These are phyloP conservation scores for Taenioides sp. DNA, from an alignment of 2,797 vertebrate genomes.

Conservation along the genomic window DNA sequence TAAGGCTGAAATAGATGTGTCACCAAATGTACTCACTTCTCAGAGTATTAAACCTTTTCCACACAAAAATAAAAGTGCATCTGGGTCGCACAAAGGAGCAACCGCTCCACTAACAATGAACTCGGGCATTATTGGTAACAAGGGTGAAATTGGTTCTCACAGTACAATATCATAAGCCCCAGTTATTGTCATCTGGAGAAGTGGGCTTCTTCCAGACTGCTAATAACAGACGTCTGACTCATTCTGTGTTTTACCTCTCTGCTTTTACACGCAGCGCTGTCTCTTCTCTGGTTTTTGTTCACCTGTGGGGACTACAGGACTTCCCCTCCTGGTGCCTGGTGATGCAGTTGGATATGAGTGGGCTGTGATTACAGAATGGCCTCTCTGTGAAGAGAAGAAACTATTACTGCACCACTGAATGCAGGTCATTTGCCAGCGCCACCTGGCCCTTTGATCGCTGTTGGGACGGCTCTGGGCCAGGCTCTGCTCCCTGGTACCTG, in stretches of 20 bases:
- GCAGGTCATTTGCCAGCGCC: slow-evolving; percentile 65
- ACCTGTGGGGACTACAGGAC: slow-evolving; percentile 51
- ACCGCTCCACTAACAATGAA: slow-evolving; percentile 37
- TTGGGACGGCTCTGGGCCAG: slow-evolving; percentile 31
- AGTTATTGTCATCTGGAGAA: slow-evolving; percentile 52
- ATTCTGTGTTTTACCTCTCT: slow-evolving; percentile 43
- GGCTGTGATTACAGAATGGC: slow-evolving; percentile 59
- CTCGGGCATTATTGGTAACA: slow-evolving; percentile 43
- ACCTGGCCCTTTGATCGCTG: slow-evolving; percentile 56
- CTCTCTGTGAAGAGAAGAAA: slow-evolving; percentile 66
- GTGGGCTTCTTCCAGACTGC: slow-evolving; percentile 41
- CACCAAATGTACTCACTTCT: slow-evolving; percentile 25
- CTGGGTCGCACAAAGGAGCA: slow-evolving; percentile 27
- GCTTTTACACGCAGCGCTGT: slow-evolving; percentile 39
- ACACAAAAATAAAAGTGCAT: slow-evolving; percentile 31
- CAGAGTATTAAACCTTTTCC: slow-evolving; percentile 26
- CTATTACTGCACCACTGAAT: slow-evolving; percentile 60
- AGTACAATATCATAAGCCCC: slow-evolving; percentile 39
- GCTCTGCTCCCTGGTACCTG: slow-evolving; percentile 6
- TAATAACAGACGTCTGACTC: slow-evolving; percentile 54
- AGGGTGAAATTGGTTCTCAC: slow-evolving; percentile 40
- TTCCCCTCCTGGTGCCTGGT: slow-evolving; percentile 54
- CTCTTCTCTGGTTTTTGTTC: slow-evolving; percentile 19
- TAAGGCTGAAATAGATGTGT: slow-evolving; percentile 20
- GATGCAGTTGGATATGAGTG: slow-evolving; percentile 66